Conservation (phyloP, 2,797 vertebrate genomes). For the Cuculus canorus region DNA sequence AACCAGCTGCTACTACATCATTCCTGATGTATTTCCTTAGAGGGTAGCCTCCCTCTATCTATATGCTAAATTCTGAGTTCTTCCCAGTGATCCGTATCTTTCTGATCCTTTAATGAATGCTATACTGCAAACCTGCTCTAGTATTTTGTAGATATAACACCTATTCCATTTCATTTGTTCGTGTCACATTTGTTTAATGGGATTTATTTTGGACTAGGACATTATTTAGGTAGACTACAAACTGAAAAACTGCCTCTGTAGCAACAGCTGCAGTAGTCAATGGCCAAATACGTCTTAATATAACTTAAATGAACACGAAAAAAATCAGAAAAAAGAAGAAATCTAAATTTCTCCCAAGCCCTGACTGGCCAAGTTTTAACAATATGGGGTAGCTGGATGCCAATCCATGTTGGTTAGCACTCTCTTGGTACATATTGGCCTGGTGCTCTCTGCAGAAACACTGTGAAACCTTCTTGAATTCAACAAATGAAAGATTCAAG, state of each 20-base stretch:
- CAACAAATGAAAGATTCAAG: background rate
- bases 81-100: background rate
- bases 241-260: background rate
- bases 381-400: background rate
- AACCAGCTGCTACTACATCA: background rate
- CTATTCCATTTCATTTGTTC: background rate
- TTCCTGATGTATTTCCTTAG: background rate
- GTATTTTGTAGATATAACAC: background rate
- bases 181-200: background rate
- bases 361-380: background rate
- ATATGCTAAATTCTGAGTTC: background rate
- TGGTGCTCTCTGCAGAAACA: background rate
- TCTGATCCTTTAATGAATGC: constrained; percentile 4
- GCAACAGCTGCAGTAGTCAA: background rate
- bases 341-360: background rate
- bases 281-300: background rate
- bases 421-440: background rate
- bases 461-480: background rate
- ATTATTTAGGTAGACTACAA: background rate
- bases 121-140: background rate
- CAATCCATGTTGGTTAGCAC: background rate
- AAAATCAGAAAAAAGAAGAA: background rate
- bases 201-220: background rate
- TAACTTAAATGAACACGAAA: background rate
- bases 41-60: background rate